A percentile compares a stretch with the other conserved stretches of the same genome.
Conservation (phyloP, 2,113 vertebrate genomes). For the Sarotherodon lohbergeri region DNA sequence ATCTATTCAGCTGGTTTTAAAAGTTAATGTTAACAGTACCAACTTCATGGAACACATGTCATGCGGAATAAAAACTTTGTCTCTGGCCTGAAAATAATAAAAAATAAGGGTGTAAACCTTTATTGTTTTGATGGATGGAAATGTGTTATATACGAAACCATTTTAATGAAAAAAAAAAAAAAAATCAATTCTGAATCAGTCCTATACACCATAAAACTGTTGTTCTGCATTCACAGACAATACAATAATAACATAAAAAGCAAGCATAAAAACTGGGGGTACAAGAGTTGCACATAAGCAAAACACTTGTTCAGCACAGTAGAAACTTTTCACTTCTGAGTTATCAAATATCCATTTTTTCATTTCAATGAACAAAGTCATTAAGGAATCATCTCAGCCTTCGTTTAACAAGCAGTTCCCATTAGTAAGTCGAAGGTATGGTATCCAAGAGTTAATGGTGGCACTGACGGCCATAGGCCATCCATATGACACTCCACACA, state of each 20-base stretch:
- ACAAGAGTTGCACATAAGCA: neutral
- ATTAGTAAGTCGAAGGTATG: neutral
- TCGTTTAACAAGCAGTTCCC: neutral
- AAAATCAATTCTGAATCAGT: neutral
- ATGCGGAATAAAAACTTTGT: neutral
- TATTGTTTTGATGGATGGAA: neutral
- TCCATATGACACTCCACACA: too few species aligned
- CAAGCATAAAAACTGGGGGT: neutral
- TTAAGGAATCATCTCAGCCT: neutral
- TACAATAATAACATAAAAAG: neutral
- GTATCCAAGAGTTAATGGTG: neutral
- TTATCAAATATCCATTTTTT: neutral
- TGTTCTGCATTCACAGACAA: neutral
- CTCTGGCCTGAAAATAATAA: neutral
- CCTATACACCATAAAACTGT: neutral
- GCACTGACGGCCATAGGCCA: neutral
- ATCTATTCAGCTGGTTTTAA: slow-evolving; percentile 76
- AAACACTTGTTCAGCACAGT: neutral
- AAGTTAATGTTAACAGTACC: slow-evolving; percentile 41
- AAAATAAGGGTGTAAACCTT: neutral
- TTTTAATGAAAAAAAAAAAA: neutral
- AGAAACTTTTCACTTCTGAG: neutral
- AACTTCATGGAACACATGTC: neutral
- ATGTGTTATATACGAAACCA: neutral
- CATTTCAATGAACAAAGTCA: neutral